These are phyloP conservation scores for Nicator chloris DNA, from an alignment of 2,113 vertebrate species.

Conservation along the genomic window DNA sequence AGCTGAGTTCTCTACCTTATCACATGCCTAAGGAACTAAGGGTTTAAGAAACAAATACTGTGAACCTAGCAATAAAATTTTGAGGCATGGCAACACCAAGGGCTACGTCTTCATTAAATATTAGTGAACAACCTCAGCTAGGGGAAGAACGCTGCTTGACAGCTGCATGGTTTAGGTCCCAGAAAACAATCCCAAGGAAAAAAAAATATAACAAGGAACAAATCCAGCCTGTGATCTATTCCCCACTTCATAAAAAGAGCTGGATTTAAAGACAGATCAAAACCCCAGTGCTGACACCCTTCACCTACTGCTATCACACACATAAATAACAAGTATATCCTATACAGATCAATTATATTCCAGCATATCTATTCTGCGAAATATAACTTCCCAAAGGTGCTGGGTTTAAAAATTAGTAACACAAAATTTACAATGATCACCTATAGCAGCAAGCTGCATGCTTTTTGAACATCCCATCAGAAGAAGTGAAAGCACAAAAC, in stretches of 20 bases:
- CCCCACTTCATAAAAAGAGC: neutral
- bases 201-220: neutral
- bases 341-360: neutral
- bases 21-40: slow-evolving; percentile 11
- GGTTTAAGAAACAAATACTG: slow-evolving; percentile 27
- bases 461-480: neutral
- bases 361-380: neutral
- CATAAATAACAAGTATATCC: neutral
- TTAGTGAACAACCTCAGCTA: neutral
- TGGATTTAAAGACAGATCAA: neutral
- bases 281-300: neutral
- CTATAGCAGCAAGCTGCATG: neutral
- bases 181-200: neutral
- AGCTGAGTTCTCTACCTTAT: neutral
- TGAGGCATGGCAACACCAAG: neutral
- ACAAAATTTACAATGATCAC: neutral
- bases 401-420: neutral
- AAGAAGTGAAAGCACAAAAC: neutral
- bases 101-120: slow-evolving; percentile 35
- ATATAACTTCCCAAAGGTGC: neutral
- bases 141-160: neutral
- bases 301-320: neutral
- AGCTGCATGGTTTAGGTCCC: neutral
- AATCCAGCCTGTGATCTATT: neutral
- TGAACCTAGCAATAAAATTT: neutral